These are phyloP conservation scores for Zoanthus solanderi DNA, from an alignment of 92 coral and sea anemone genomes.

Conservation along the genomic window DNA sequence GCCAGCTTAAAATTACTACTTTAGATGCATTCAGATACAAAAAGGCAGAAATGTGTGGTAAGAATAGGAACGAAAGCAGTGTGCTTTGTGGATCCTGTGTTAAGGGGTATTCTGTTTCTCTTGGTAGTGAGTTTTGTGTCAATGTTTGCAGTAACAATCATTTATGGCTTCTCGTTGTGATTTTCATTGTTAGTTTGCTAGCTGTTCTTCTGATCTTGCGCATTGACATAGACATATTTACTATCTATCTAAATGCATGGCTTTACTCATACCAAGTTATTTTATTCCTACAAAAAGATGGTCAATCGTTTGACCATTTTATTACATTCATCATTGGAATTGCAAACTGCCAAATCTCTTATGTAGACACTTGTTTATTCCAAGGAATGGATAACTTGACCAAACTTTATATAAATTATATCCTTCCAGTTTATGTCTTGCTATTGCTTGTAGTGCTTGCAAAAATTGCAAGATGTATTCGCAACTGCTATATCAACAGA, in stretches of 20 bases:
- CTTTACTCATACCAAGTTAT: conserved; percentile 88
- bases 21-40: conserved; percentile 48
- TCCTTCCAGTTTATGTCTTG: conserved; percentile 78
- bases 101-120: conserved; percentile 59
- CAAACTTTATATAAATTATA: conserved; percentile 76
- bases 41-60: conserved; percentile 56
- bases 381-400: conserved; percentile 76
- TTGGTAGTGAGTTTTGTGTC: conserved; percentile 75
- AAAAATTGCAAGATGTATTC: conserved; percentile 72
- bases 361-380: conserved; percentile 68
- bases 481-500: conserved; percentile 83
- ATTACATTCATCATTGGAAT: conserved; percentile 74
- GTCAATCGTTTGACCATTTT: conserved; percentile 70
- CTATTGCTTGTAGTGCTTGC: conserved; percentile 67
- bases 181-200: conserved; percentile 57
- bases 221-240: conserved; percentile 81
- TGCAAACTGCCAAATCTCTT: conserved; percentile 72
- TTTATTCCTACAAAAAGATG: conserved; percentile 67
- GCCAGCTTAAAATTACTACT: conserved; percentile 16
- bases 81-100: conserved; percentile 85
- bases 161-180: conserved; percentile 74
- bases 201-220: conserved; percentile 75
- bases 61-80: conserved; percentile 63
- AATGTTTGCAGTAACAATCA: conserved; percentile 46
- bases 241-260: conserved; percentile 89